phyloP scores from a whole-genome alignment of 2,797 vertebrate genomes.

The Glyptemys insculpta region DNA sequence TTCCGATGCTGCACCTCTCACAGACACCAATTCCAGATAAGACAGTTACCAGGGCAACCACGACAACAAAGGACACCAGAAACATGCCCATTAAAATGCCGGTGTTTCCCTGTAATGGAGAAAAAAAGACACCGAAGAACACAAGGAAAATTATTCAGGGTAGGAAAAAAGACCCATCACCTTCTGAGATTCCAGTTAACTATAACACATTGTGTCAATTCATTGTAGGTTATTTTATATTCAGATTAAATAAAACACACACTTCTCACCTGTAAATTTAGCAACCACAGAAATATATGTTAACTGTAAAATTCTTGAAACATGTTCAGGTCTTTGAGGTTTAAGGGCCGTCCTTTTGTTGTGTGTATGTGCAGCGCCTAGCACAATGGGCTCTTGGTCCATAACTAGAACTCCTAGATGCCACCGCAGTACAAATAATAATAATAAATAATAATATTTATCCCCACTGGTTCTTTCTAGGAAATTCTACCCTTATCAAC shows the following conservation, averaged over 20 bases:
- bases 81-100: conserved; percentile 93
- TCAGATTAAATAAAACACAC: not conserved
- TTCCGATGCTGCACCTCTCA: conserved; percentile 88
- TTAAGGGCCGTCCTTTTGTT: not conserved
- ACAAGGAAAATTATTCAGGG: not conserved
- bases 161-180: not conserved
- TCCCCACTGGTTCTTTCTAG: not conserved
- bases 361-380: not conserved
- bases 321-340: not conserved
- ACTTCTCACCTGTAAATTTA: not conserved
- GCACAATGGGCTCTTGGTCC: not conserved
- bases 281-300: not conserved
- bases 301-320: not conserved
- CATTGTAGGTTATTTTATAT: not conserved
- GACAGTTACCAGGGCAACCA: conserved; percentile 94
- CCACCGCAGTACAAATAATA: not conserved
- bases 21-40: conserved; percentile 94
- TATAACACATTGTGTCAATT: not conserved
- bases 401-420: not conserved
- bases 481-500: not conserved
- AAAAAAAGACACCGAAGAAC: not conserved
- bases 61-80: conserved; percentile 91
- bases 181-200: not conserved
- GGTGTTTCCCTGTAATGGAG: conserved; percentile 90
- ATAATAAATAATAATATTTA: not conserved